Evolutionary conservation across 2,113 vertebrate species (phyloP), one percentile per base, ranked within the genome.

Genomic region (Perca fluviatilis): DNA sequence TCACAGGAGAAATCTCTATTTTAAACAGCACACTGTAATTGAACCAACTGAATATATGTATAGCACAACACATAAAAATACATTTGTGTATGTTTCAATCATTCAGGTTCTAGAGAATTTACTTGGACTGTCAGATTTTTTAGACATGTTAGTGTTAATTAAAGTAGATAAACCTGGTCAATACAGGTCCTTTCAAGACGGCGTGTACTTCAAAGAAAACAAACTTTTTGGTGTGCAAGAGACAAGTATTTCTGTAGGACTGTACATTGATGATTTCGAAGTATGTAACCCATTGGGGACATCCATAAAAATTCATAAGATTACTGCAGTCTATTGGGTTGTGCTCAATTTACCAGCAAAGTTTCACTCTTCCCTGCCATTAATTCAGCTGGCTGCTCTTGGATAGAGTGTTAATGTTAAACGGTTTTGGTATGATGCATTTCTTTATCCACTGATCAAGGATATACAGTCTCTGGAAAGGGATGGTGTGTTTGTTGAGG

Each of bases 301-400:
- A 23, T 88, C 57, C 10, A 60, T 54, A 58, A 90, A 83, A 61
- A 63, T 79, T 15, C 76, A 88, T 43, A 88, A 86, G 6, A 71
- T 88, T 14, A 18, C 40, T 56, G 79, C 81, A 19, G 67, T 91
- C 4, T 89, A 75, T 54, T 87, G 79, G 67, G 72, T 91, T 23
- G 14, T 73, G 12, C 69, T 80, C 4, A 87, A 88, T 88, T 77
- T 89, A 62, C 79, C 86, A 54, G 23, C 47, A 10, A 82, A 46
- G 40, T 76, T 49, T 40, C 1, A 25, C 8, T 60, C 57, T 23
- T 68, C 18, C 18, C 51, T 76, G 19, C 40, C 60, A 19, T 83
- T 62, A 25, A 85, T 85, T 50, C 84, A 91, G 13, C 62, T 78
- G 1, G 75, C 72, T 53, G 10, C 47, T 18, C 71, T 76, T 46